Evolutionary conservation across 2,797 vertebrate species (phyloP), one percentile per base, ranked within the genome.

Genomic region (Melanotaenia nigrans): DNA sequence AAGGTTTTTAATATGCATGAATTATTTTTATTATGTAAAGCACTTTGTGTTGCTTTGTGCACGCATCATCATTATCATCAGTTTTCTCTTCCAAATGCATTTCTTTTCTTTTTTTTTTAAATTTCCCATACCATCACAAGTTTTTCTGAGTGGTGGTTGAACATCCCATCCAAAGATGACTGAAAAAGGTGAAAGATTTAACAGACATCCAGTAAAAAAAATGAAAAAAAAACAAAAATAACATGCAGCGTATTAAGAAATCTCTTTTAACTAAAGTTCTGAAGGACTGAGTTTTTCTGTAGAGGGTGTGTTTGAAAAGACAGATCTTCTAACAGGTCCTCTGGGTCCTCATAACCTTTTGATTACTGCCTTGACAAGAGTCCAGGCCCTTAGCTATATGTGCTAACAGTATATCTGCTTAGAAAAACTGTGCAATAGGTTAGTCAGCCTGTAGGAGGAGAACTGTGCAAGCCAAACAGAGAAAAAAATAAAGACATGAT

Each of bases 371-470:
- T 59, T 67, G 61, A 53, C 33, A 1, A 20, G 59, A 61, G 40
- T 62, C 30, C 33, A 45, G 65, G 16, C 57, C 30, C 56, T 82
- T 79, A 57, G 35, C 30, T 14, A 38, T 24, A 3, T 2, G 61
- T 18, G 38, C 18, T 38, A 40, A 65, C n/a, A 24, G 74, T 25
- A 16, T 49, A 53, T 79, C 63, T 68, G 55, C 65, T 68, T 4
- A 35, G 64, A 61, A 55, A 53, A 74, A 45, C 68, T 60, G 58
- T 66, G 71, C 58, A 64, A 75, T 65, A 36, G 56, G 56, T 2
- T 25, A 61, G 65, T 62, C 47, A 65, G 53, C 35, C 77, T 36
- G 75, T 53, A 64, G 82, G 59, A 81, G 68, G 73, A 68, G 67
- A 64, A 24, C 3, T 0, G 20, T 38, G 58, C 65, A 74, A 71